Conservation (phyloP, 2,797 vertebrate species). For the Luscinia megarhynchos region DNA sequence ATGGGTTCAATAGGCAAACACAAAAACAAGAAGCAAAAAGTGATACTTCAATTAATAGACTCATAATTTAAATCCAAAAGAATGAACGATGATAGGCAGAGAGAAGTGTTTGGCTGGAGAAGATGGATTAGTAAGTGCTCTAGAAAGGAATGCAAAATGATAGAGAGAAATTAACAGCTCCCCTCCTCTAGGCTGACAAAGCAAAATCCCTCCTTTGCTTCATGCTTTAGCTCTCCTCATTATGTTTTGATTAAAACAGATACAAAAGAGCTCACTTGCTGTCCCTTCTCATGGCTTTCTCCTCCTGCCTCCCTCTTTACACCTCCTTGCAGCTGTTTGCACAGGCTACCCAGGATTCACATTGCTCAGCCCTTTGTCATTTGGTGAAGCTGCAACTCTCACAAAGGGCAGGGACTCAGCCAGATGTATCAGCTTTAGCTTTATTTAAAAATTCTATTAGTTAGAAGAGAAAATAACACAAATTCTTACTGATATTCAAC, state of each 20-base stretch:
- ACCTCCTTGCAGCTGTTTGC: background rate
- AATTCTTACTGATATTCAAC: constrained; percentile 9
- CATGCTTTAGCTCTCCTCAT: constrained; percentile 18
- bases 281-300: background rate
- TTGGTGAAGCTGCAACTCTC: constrained; percentile 6
- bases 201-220: constrained; percentile 38
- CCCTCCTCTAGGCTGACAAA: constrained; percentile 51
- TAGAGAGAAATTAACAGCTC: constrained; percentile 46
- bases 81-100: background rate
- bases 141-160: constrained; percentile 50
- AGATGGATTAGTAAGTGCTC: constrained; percentile 34
- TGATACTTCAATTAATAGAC: background rate
- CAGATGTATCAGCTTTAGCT: background rate
- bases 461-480: constrained; percentile 41
- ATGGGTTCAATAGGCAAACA: background rate
- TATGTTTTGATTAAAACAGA: constrained; percentile 45
- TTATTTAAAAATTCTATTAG: constrained; percentile 40
- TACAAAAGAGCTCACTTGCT: constrained; percentile 12
- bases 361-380: background rate
- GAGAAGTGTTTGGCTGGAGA: constrained; percentile 15
- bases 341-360: background rate
- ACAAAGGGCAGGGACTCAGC: constrained; percentile 24
- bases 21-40: background rate
- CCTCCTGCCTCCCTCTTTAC: background rate
- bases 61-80: constrained; percentile 4